Percentiles rank a stretch among this genome's conserved stretches.
phyloP scores from a whole-genome alignment of 2,888 invertebrate genomes.

The Thereva nobilitata region DNA sequence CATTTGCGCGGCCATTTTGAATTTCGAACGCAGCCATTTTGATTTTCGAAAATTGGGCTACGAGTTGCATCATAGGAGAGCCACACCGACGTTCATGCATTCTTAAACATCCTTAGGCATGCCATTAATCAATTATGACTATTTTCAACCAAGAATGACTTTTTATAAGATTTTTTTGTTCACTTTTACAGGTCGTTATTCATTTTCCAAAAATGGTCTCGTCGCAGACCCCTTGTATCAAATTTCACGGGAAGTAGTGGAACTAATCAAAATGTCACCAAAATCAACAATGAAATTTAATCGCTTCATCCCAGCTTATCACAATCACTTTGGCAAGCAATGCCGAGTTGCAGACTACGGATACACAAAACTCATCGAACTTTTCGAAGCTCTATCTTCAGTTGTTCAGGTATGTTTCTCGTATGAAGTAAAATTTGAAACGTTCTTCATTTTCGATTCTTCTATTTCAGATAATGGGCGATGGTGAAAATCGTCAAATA shows the following conservation, averaged over 20 bases:
- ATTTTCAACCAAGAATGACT: too few species aligned
- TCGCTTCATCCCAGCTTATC: slow-evolving; percentile 93
- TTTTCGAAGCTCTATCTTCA: slow-evolving; percentile 84
- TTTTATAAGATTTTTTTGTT: not conserved
- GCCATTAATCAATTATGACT: too few species aligned
- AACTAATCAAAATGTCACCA: slow-evolving; percentile 79
- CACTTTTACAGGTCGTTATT: slow-evolving; percentile 25
- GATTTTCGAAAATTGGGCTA: too few species aligned
- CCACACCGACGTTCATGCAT: too few species aligned
- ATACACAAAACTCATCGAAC: slow-evolving; percentile 88
- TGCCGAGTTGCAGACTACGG: slow-evolving; percentile 96
- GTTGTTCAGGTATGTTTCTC: slow-evolving; percentile 72
- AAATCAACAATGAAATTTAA: slow-evolving; percentile 80
- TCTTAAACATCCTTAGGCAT: too few species aligned
- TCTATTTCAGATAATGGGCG: slow-evolving; percentile 76
- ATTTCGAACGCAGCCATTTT: too few species aligned
- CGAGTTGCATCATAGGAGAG: too few species aligned
- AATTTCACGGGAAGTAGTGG: slow-evolving; percentile 85
- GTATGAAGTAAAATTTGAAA: not conserved
- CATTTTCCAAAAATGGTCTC: slow-evolving; percentile 48
- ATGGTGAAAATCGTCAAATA: slow-evolving; percentile 82
- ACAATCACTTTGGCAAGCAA: slow-evolving; percentile 94
- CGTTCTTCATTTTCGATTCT: not conserved
- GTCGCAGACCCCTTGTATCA: slow-evolving; percentile 61
- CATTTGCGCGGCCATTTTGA: too few species aligned